A percentile compares a stretch with the other conserved stretches of the same genome.
Conservation (phyloP, 2,113 vertebrate genomes). For the Campylorhamphus procurvoides region DNA sequence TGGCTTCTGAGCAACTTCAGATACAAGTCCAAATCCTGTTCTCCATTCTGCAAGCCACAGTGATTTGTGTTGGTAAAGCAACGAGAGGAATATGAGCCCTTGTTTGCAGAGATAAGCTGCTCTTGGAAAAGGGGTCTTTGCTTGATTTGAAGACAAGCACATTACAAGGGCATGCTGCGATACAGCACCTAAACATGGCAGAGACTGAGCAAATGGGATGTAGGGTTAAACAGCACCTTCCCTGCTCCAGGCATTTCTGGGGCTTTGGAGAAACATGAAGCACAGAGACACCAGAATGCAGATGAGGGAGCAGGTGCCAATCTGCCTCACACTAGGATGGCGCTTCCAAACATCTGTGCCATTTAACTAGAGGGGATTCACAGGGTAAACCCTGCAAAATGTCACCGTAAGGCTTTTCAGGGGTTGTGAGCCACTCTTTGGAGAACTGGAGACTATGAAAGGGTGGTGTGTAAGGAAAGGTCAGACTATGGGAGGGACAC, state of each 20-base stretch:
- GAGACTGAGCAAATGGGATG: not conserved
- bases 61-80: not conserved
- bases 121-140: not conserved
- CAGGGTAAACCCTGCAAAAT: not conserved
- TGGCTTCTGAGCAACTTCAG: not conserved
- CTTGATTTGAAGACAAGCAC: not conserved
- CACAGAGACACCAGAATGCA: not conserved
- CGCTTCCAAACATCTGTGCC: not conserved
- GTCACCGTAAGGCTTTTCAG: not conserved
- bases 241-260: not conserved
- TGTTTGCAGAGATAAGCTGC: not conserved
- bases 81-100: not conserved
- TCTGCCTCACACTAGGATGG: accelerated
- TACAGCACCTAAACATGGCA: not conserved
- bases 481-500: not conserved
- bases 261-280: not conserved
- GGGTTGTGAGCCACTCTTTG: not conserved
- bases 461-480: not conserved
- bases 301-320: not conserved
- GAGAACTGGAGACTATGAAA: not conserved
- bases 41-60: not conserved
- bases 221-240: not conserved
- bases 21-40: not conserved
- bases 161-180: not conserved
- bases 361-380: not conserved